phyloP scores from a whole-genome alignment of 2,797 vertebrate genomes.

The Borostomias antarcticus region DNA sequence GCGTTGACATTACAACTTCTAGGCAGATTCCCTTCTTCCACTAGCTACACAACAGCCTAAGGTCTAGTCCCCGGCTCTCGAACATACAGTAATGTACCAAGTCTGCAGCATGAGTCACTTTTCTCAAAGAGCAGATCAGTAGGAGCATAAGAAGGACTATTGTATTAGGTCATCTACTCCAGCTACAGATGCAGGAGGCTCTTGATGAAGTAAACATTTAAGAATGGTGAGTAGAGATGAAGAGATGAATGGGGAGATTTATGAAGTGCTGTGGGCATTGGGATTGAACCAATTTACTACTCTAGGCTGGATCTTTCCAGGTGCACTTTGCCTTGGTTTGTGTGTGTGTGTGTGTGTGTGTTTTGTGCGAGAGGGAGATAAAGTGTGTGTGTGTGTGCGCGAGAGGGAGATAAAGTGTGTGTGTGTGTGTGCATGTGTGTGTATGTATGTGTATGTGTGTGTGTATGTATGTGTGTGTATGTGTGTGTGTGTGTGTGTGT shows the following conservation, averaged over 20 bases:
- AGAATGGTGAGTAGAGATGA: neutral
- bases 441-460: neutral
- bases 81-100: conserved; percentile 8
- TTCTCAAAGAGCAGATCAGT: neutral
- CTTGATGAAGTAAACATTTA: neutral
- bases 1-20: too few species aligned
- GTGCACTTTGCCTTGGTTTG: neutral
- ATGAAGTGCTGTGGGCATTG: neutral
- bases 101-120: conserved; percentile 7
- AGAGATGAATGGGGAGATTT: neutral
- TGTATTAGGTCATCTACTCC: conserved; percentile 1
- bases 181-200: neutral
- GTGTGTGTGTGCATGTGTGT: neutral
- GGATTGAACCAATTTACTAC: neutral
- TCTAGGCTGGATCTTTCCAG: neutral
- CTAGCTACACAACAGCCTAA: neutral
- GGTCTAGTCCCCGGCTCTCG: neutral
- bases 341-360: neutral
- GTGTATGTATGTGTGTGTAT: too few species aligned
- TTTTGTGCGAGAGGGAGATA: neutral
- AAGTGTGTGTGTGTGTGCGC: neutral
- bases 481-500: too few species aligned
- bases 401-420: neutral
- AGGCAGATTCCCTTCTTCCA: too few species aligned
- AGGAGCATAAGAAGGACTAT: neutral